A percentile compares a stretch with the other conserved stretches of the same genome.
These are phyloP conservation scores for Galemys pyrenaicus DNA, from an alignment of 2,113 vertebrate species.

Conservation along the genomic window DNA sequence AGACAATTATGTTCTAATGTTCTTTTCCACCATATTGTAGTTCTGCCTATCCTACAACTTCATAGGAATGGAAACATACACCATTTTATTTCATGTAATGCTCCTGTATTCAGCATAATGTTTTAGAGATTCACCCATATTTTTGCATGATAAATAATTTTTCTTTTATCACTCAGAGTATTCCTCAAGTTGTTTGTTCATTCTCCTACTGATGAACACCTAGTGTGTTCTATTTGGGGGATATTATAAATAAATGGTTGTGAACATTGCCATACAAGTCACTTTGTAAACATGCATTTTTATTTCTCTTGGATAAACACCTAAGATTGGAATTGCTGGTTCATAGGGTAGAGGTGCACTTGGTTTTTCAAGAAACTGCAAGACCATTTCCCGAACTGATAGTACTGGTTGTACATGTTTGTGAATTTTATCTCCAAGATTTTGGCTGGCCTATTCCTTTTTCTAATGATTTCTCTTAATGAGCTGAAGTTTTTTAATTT, in stretches of 20 bases:
- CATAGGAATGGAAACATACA: not conserved
- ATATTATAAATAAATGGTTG: not conserved
- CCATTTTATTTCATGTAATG: not conserved
- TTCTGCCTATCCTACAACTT: not conserved
- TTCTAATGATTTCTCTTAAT: constrained; percentile 24
- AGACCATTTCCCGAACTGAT: constrained; percentile 30
- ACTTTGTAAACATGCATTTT: not conserved
- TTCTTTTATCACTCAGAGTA: not conserved
- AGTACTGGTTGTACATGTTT: not conserved
- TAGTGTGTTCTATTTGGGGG: not conserved
- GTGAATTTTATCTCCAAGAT: not conserved
- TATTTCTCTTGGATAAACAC: constrained; percentile 30
- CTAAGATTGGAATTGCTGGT: not conserved
- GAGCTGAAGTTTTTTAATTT: constrained; percentile 46
- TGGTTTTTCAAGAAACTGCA: not conserved
- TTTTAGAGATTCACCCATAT: not conserved
- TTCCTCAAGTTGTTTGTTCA: not conserved
- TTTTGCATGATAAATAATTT: not conserved
- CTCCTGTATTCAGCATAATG: not conserved
- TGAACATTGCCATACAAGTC: not conserved
- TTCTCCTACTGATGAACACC: not conserved
- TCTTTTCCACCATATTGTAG: not conserved
- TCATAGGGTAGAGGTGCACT: not conserved
- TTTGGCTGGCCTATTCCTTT: constrained; percentile 42
- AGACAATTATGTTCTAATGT: not conserved